Base-by-base conservation (phyloP, 1,140 invertebrate species). In the Pseudachorutes palmiensis region DNA sequence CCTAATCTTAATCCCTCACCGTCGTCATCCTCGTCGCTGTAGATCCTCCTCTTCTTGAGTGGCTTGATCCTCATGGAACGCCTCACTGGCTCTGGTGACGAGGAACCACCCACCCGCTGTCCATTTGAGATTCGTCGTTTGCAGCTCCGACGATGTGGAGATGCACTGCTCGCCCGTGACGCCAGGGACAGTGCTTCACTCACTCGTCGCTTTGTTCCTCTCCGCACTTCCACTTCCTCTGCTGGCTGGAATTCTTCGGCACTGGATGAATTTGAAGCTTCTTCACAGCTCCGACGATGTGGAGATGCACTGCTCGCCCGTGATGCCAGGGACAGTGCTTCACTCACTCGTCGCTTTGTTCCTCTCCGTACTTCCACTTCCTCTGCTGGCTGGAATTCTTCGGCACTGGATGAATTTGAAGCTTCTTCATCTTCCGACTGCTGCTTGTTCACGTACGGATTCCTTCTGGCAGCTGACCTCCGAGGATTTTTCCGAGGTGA, bases 191-290 rank as follows among this genome's bases (percentile, higher is more conserved):
- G 36, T 41, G 36, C 36, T 41, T 41, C 36, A 41, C 36, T 41
- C 36, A 5, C 19, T 19, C 36, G 19, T 41, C 36, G 36, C 36
- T 41, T 41, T 41, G 5, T 41, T 41, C 36, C 36, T 9, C 19
- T 41, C 19, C 5, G 5, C 19, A 41, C 5, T 55, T 12, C 12
- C 12, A 55, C 51, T 12, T 76, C 76, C 71, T 77, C 80, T 19
- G 3, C 61, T 67, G 48, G 67, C 65, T 36, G 69, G 24, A 24
- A 55, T 16, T 33, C 49, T 5, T 65, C 45, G 3, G n/a, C 32
- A 28, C 22, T 12, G n/a, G 65, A 63, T 5, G 12, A 9, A 14
- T 55, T 24, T 26, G 12, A 12, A 0, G 36, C 30, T 31, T 49
- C 51, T 5, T 55, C 51, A 14, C 51, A 5, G 14, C 12, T 24